phyloP scores from a whole-genome alignment of 2,888 invertebrate species.

The Cerastoderma edule region DNA sequence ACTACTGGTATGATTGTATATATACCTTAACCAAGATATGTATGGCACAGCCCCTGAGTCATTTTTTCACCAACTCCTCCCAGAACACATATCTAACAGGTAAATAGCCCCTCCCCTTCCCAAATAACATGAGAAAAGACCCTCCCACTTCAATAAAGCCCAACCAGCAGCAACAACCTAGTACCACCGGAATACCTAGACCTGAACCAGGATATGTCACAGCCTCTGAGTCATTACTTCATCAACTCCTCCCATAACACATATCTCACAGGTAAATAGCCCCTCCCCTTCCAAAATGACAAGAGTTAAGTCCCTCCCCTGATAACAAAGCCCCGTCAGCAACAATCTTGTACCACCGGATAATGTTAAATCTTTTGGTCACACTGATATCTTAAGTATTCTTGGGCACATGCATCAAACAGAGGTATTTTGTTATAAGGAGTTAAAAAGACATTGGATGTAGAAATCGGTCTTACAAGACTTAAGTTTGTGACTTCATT shows the following conservation, averaged over 20 bases:
- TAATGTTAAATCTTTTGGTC: too few relatives aligned
- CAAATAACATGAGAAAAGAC: neutral
- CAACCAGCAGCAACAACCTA: slow-evolving; percentile 90
- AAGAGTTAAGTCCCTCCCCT: neutral
- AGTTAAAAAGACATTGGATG: too few relatives aligned
- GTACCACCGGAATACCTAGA: slow-evolving; percentile 95
- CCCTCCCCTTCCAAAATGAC: neutral
- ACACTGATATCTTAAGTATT: too few relatives aligned
- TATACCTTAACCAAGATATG: neutral
- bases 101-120: slow-evolving; percentile 5
- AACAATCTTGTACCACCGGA: neutral
- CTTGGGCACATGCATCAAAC: too few relatives aligned
- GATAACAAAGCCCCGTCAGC: neutral
- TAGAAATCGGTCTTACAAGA: too few relatives aligned
- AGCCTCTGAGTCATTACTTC: slow-evolving; percentile 96
- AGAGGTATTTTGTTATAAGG: too few relatives aligned
- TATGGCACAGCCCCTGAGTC: slow-evolving; percentile 96
- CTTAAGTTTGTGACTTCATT: too few relatives aligned
- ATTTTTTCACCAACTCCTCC: slow-evolving; percentile 98
- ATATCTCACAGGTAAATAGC: slow-evolving; percentile 86
- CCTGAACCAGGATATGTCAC: slow-evolving; percentile 96
- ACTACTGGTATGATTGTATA: neutral
- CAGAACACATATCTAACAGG: slow-evolving; percentile 91
- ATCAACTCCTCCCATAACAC: slow-evolving; percentile 99
- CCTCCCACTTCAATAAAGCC: neutral